A percentile compares a stretch with the other conserved stretches of the same genome.
phyloP scores from a whole-genome alignment of 2,797 vertebrate species.

The Chromobotia macracanthus region DNA sequence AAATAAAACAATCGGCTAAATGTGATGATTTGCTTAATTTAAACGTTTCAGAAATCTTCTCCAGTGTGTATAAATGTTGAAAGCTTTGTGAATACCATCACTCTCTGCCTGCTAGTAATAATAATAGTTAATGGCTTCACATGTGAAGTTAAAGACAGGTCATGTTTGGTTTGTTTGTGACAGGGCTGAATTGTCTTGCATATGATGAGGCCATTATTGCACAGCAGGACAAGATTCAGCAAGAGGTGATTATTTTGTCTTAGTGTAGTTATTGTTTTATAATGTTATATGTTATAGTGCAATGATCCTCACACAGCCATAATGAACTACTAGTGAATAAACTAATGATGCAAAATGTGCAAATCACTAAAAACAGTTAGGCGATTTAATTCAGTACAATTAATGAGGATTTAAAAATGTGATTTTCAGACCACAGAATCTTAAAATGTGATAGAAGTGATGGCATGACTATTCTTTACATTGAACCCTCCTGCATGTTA shows the following conservation, averaged over 20 bases:
- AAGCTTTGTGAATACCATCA: not conserved
- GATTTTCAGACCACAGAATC: too few relatives aligned
- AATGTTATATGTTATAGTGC: not conserved
- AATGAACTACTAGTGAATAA: too few relatives aligned
- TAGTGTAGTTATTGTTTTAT: not conserved
- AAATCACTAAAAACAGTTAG: too few relatives aligned
- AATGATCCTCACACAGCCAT: too few relatives aligned
- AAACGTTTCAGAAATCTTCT: not conserved
- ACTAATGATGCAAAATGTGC: not conserved
- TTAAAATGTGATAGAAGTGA: too few relatives aligned
- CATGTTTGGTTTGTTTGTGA: not conserved
- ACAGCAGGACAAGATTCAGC: slow-evolving; percentile 93
- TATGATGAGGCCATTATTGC: slow-evolving; percentile 95
- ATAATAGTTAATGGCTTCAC: not conserved
- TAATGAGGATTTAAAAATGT: too few relatives aligned
- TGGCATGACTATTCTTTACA: too few relatives aligned
- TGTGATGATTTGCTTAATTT: too few relatives aligned
- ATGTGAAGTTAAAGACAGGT: too few relatives aligned
- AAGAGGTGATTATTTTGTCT: slow-evolving; percentile 74
- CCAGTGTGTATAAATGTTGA: not conserved
- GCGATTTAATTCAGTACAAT: too few relatives aligned
- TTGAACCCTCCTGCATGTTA: not conserved
- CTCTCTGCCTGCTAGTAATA: too few relatives aligned
- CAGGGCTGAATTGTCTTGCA: slow-evolving; percentile 90
- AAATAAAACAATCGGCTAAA: too few relatives aligned